Conservation (phyloP, 2,888 invertebrate species). For the Brenthis ino region DNA sequence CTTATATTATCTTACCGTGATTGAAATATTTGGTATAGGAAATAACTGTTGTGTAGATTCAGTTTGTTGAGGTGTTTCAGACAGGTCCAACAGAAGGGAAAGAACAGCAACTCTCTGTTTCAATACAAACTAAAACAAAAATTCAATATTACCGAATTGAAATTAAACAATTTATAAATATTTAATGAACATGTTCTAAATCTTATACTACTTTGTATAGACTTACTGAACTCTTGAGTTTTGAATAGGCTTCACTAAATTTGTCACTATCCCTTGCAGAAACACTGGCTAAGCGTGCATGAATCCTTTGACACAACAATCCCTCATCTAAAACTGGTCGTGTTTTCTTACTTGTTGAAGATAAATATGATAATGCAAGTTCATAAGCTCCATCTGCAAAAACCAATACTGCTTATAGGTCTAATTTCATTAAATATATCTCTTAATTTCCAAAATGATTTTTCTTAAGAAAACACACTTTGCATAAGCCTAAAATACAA, state of each 20-base stretch:
- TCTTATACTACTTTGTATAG: neutral
- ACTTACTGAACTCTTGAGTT: constrained; percentile 73
- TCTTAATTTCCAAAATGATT: too few species aligned
- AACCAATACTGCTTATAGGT: neutral
- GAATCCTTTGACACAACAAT: constrained; percentile 70
- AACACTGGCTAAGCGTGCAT: constrained; percentile 55
- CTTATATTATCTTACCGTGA: constrained; percentile 53
- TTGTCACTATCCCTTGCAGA: constrained; percentile 70
- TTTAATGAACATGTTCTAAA: neutral
- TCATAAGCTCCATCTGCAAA: constrained; percentile 73
- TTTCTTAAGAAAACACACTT: too few species aligned
- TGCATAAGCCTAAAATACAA: too few species aligned
- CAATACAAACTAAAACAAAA: constrained; percentile 75
- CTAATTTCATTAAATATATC: too few species aligned
- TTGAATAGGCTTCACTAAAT: constrained; percentile 73
- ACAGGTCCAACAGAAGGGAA: constrained; percentile 73
- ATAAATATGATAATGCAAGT: constrained; percentile 71
- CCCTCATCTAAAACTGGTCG: constrained; percentile 64
- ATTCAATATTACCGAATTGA: neutral
- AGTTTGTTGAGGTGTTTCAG: constrained; percentile 59
- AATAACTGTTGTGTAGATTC: constrained; percentile 71
- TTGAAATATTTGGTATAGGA: constrained; percentile 63
- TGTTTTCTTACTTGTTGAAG: constrained; percentile 61
- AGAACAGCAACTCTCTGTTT: constrained; percentile 83
- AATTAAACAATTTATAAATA: neutral